These are phyloP conservation scores for Andrena praecox DNA, from an alignment of 2,888 invertebrate species.

Conservation along the genomic window DNA sequence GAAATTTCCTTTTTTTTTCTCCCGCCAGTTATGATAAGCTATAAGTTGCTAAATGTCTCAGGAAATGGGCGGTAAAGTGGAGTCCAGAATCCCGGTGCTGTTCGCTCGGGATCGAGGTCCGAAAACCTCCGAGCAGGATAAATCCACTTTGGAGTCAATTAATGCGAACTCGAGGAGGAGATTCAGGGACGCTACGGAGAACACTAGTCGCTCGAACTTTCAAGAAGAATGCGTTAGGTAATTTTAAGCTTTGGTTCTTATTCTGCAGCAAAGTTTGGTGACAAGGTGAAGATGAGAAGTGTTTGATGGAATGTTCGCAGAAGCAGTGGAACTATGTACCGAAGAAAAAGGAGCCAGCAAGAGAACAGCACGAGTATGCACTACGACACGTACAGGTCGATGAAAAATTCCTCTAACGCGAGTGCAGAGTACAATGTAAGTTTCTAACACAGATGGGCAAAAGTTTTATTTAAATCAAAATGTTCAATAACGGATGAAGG, in stretches of 20 bases:
- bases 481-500: too few relatives aligned
- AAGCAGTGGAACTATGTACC: slow-evolving; percentile 43
- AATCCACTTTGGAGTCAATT: slow-evolving; percentile 30
- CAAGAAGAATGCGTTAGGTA: slow-evolving; percentile 51
- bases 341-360: slow-evolving; percentile 60
- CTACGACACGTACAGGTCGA: slow-evolving; percentile 29
- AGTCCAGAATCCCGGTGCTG: slow-evolving; percentile 71
- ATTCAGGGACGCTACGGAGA: slow-evolving; percentile 36
- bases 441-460: not conserved
- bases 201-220: slow-evolving; percentile 18
- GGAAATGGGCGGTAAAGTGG: slow-evolving; percentile 61
- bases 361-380: slow-evolving; percentile 40
- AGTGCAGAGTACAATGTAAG: slow-evolving; percentile 51
- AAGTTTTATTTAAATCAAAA: not conserved
- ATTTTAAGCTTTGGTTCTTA: not conserved
- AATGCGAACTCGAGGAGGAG: slow-evolving; percentile 45
- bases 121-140: slow-evolving; percentile 43
- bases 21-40: not conserved
- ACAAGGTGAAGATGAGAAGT: not conserved
- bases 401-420: slow-evolving; percentile 20
- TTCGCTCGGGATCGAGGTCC: slow-evolving; percentile 55
- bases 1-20: not conserved
- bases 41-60: slow-evolving; percentile 16
- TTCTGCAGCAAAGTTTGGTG: not conserved
- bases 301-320: slow-evolving; percentile 25